Percentiles rank a stretch among this genome's conserved stretches.
phyloP scores from a whole-genome alignment of 2,113 vertebrate species.

The Sebastes schlegelii region DNA sequence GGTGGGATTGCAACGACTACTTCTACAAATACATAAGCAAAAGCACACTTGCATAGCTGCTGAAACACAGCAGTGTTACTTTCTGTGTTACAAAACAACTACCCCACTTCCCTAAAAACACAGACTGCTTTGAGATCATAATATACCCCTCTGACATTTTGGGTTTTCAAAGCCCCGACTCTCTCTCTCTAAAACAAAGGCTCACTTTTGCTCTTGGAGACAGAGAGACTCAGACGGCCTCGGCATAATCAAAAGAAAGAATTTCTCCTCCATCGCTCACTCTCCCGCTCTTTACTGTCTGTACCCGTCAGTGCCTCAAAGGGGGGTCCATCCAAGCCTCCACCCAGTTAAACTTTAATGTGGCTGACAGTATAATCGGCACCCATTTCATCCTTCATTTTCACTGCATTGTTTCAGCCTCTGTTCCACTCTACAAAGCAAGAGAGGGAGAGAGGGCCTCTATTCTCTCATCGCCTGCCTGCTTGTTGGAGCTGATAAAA shows the following conservation, averaged over 20 bases:
- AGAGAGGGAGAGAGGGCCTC: constrained; percentile 62
- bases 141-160: constrained; percentile 54
- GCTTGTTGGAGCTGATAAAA: constrained; percentile 79
- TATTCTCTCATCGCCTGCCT: constrained; percentile 61
- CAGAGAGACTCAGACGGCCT: constrained; percentile 40
- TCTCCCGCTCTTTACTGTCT: constrained; percentile 49
- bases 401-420: constrained; percentile 72
- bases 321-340: constrained; percentile 61
- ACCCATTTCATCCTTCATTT: constrained; percentile 73
- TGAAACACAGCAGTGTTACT: background rate
- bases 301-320: constrained; percentile 52
- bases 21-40: background rate
- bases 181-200: constrained; percentile 55
- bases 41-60: background rate
- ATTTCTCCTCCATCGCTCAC: constrained; percentile 57
- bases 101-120: constrained; percentile 22
- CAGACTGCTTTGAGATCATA: constrained; percentile 31
- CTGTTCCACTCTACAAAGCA: constrained; percentile 72
- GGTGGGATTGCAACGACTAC: background rate
- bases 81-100: constrained; percentile 28
- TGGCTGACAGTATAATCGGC: constrained; percentile 71
- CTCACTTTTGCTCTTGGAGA: constrained; percentile 52
- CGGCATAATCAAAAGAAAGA: constrained; percentile 72
- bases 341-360: constrained; percentile 71
- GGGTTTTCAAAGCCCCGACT: constrained; percentile 47